Evolutionary conservation across 37 sponge, comb jelly and placozoan genomes (phyloP).

Genomic region (Axinella damicornis): DNA sequence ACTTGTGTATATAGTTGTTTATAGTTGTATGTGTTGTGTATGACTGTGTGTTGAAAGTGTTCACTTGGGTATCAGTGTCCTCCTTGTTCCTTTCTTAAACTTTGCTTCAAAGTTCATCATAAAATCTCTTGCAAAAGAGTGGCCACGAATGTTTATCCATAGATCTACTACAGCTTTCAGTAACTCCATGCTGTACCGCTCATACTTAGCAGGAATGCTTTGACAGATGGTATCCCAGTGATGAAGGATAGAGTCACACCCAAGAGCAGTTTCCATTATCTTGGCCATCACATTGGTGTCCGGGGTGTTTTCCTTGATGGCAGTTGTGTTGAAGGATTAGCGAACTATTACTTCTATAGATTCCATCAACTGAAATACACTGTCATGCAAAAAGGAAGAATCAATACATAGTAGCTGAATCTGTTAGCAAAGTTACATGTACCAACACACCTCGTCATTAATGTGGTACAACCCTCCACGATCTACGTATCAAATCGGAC

Average conservation of each 20-base stretch:
- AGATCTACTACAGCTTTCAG: constrained; percentile 6
- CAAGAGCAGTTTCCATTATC: neutral
- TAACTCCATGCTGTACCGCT: neutral
- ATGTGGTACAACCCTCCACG: constrained; percentile 1
- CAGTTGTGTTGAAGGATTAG: neutral
- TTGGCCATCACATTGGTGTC: neutral
- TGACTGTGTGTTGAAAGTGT: neutral
- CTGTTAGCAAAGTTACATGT: no score
- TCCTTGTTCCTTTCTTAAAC: neutral
- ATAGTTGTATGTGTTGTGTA: no score
- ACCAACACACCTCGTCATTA: no score
- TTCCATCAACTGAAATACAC: no score
- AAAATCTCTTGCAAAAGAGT: constrained; percentile 20
- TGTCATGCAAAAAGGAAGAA: no score
- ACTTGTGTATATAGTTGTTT: no score
- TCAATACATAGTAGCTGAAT: no score
- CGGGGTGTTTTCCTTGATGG: neutral
- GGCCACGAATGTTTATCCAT: constrained; percentile 19
- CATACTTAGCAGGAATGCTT: neutral
- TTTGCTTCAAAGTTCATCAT: neutral
- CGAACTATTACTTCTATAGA: no score
- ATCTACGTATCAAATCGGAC: neutral
- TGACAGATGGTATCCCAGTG: neutral
- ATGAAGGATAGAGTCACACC: neutral
- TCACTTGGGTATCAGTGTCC: neutral